These are phyloP conservation scores for Orientallactaga bullata DNA, from an alignment of 2,113 vertebrate species.

Conservation along the genomic window DNA sequence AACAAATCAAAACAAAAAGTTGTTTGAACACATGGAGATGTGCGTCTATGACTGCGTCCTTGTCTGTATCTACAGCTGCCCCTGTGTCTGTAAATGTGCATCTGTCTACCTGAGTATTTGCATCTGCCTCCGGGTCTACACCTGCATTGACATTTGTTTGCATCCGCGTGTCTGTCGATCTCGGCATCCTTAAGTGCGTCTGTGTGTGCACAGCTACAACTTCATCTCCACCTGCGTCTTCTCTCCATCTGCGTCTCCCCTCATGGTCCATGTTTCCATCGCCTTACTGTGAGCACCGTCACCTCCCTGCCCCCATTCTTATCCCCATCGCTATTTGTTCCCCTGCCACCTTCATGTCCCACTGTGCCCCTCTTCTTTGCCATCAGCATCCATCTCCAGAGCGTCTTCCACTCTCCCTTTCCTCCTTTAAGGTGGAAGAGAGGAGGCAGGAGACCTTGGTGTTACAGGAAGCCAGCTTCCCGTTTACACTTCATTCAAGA, in stretches of 20 bases:
- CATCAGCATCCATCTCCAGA: background rate
- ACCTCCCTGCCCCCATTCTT: background rate
- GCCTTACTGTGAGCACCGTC: fast-evolving
- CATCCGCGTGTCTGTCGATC: background rate
- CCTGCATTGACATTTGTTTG: background rate
- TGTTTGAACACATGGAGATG: too few relatives aligned
- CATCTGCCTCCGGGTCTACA: background rate
- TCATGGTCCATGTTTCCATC: too few relatives aligned
- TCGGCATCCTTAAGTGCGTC: background rate
- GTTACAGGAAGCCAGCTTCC: background rate
- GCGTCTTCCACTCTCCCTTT: background rate
- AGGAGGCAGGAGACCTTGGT: background rate
- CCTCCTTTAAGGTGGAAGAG: background rate
- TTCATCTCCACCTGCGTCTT: background rate
- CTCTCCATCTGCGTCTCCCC: too few relatives aligned
- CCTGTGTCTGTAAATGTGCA: too few relatives aligned
- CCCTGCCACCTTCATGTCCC: background rate
- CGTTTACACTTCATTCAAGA: background rate
- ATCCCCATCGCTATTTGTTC: background rate
- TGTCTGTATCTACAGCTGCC: background rate
- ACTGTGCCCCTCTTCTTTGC: background rate
- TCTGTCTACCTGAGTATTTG: too few relatives aligned
- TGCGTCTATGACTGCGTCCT: background rate
- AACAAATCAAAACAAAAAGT: too few relatives aligned
- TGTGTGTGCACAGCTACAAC: background rate